These are phyloP conservation scores for Drosophila orosa DNA, from an alignment of 1,140 invertebrate genomes.

Conservation along the genomic window DNA sequence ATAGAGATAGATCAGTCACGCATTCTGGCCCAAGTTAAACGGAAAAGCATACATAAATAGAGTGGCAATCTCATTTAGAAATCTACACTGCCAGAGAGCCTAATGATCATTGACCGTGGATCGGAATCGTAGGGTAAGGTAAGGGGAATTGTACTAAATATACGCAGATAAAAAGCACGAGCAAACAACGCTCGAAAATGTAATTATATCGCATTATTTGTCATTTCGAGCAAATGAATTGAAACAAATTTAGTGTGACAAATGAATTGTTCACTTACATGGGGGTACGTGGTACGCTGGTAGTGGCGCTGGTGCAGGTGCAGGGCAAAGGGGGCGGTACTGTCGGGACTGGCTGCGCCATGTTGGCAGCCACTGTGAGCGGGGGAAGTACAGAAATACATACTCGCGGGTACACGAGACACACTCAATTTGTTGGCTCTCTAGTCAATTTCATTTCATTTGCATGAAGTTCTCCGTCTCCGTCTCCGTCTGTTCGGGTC, in stretches of 20 bases:
- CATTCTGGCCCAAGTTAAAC: constrained; percentile 56
- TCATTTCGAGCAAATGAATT: constrained; percentile 84
- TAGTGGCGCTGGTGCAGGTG: constrained; percentile 12
- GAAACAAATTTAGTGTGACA: constrained; percentile 84
- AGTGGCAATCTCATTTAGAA: constrained; percentile 79
- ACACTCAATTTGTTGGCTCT: constrained; percentile 76
- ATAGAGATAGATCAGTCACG: constrained; percentile 63
- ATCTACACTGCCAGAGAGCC: constrained; percentile 44
- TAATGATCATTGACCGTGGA: constrained; percentile 55
- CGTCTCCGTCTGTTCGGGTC: constrained; percentile 13
- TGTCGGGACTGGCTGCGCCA: constrained; percentile 6
- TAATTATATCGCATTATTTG: constrained; percentile 82
- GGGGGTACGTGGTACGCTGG: constrained; percentile 11
- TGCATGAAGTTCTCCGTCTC: constrained; percentile 58
- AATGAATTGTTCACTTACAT: constrained; percentile 75
- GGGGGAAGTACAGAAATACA: constrained; percentile 35
- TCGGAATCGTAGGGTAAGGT: background rate
- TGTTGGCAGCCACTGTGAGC: constrained; percentile 35
- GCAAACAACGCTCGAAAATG: constrained; percentile 52
- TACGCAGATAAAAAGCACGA: constrained; percentile 10
- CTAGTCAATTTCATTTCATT: constrained; percentile 82
- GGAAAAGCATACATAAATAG: constrained; percentile 83
- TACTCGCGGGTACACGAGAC: constrained; percentile 29
- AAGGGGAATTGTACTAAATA: background rate
- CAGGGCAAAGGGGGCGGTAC: background rate